phyloP scores from a whole-genome alignment of 1,140 invertebrate genomes.

The Apis cerana region DNA sequence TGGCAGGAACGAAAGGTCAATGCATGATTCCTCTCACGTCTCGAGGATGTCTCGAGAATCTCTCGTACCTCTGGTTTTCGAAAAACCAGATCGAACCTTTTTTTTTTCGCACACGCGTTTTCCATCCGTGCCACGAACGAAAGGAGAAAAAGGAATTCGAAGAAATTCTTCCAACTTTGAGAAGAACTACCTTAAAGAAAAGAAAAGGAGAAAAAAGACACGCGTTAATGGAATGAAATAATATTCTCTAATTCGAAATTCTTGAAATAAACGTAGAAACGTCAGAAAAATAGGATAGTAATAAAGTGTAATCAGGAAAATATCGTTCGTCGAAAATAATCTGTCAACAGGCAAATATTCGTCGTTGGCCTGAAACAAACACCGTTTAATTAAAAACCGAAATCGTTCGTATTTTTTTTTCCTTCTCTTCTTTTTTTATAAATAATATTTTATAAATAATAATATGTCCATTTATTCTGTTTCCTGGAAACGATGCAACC shows the following conservation, averaged over 20 bases:
- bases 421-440: too few species aligned
- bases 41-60: background rate
- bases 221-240: too few species aligned
- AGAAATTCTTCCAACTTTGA: too few species aligned
- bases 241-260: too few species aligned
- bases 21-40: constrained; percentile 15
- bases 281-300: too few species aligned
- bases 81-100: background rate
- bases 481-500: background rate
- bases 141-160: too few species aligned
- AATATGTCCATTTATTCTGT: background rate
- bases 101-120: too few species aligned
- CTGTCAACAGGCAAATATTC: background rate
- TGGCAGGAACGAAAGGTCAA: constrained; percentile 27
- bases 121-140: too few species aligned
- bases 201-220: too few species aligned
- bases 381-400: background rate
- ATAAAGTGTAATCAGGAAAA: background rate
- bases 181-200: too few species aligned
- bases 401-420: background rate
- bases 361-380: background rate
- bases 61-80: too few species aligned
- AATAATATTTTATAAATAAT: background rate
- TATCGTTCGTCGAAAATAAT: background rate
- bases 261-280: too few species aligned